Percentiles rank a stretch among this genome's conserved stretches.
These are phyloP conservation scores for Trachymyrmex cornetzi DNA, from an alignment of 1,140 invertebrate species.

Conservation along the genomic window DNA sequence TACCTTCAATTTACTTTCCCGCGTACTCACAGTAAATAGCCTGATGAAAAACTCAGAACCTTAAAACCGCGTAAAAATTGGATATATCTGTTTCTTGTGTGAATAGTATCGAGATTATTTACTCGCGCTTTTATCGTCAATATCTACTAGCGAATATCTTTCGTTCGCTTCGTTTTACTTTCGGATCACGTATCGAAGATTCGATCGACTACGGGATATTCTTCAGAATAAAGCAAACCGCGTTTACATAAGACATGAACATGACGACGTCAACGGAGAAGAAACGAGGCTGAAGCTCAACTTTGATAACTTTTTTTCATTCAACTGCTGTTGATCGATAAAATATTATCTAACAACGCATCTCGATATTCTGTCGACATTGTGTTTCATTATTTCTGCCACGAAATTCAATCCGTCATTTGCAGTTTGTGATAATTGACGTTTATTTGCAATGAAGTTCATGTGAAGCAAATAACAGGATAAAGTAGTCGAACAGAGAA, in stretches of 20 bases:
- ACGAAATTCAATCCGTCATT: constrained; percentile 6
- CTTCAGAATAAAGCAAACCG: constrained; percentile 40
- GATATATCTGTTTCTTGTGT: neutral
- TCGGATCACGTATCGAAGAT: constrained; percentile 54
- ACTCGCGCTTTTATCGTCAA: constrained; percentile 14
- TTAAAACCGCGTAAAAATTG: constrained; percentile 23
- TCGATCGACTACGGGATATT: constrained; percentile 42
- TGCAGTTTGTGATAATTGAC: constrained; percentile 37
- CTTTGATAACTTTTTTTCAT: constrained; percentile 39
- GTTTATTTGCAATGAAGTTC: constrained; percentile 11
- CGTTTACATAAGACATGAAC: constrained; percentile 58
- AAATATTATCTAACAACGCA: constrained; percentile 37
- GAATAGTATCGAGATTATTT: constrained; percentile 31
- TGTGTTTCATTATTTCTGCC: constrained; percentile 14
- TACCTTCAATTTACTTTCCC: constrained; percentile 26
- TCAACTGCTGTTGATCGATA: constrained; percentile 5
- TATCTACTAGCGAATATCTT: constrained; percentile 22
- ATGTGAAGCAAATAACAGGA: neutral
- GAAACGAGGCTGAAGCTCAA: constrained; percentile 37
- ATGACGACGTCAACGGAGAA: constrained; percentile 50
- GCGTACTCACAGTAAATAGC: constrained; percentile 10
- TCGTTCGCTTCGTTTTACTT: constrained; percentile 17
- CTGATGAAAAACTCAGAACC: constrained; percentile 1
- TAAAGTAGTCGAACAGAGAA: neutral
- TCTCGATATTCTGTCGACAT: neutral